These are phyloP conservation scores for Pimephales promelas DNA, from an alignment of 2,113 vertebrate species.

Conservation along the genomic window DNA sequence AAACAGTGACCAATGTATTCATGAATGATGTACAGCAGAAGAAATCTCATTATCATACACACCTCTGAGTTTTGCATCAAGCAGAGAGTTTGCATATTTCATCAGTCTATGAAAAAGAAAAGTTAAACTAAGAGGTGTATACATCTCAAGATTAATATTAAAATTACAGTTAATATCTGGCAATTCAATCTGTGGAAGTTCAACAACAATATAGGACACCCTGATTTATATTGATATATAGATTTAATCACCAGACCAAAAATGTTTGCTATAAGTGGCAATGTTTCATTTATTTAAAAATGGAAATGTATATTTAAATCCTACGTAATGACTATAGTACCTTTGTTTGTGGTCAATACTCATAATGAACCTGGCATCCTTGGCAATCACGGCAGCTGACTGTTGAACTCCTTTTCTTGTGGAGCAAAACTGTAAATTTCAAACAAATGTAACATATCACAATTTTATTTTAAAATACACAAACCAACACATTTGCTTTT, in stretches of 20 bases:
- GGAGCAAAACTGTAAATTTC: slow-evolving; percentile 89
- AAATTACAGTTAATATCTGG: background rate
- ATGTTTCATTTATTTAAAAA: too few relatives aligned
- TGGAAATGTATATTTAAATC: background rate
- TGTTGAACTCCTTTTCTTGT: slow-evolving; percentile 97
- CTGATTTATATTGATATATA: too few relatives aligned
- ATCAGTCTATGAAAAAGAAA: slow-evolving; percentile 78
- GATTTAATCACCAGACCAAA: background rate
- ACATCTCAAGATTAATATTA: background rate
- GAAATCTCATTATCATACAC: background rate
- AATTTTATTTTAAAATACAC: background rate
- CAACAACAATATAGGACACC: slow-evolving; percentile 11
- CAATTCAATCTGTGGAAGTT: background rate
- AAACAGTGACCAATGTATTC: background rate
- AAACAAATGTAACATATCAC: slow-evolving; percentile 30
- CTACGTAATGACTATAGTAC: slow-evolving; percentile 61
- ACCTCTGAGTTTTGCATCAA: slow-evolving; percentile 91
- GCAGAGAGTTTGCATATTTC: slow-evolving; percentile 82
- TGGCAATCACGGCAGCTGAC: slow-evolving; percentile 87
- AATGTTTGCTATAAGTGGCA: too few relatives aligned
- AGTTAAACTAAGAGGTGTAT: slow-evolving; percentile 1
- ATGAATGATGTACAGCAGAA: background rate
- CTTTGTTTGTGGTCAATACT: slow-evolving; percentile 88
- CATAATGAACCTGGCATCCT: slow-evolving; percentile 91
- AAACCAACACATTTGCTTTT: background rate